Conservation (phyloP, 2,113 vertebrate species). For the Neofelis nebulosa region DNA sequence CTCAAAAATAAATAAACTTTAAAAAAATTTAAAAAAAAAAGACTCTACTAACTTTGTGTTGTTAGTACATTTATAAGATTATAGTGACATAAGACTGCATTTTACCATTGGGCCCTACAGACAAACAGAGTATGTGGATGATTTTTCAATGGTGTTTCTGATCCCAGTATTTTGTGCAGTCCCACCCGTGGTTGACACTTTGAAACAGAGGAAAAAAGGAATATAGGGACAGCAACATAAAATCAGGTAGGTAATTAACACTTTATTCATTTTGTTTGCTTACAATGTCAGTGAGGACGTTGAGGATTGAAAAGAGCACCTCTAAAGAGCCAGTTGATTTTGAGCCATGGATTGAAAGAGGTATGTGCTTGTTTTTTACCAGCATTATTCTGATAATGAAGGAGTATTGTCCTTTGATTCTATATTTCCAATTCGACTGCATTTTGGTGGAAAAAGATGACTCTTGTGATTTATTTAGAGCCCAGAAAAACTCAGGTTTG, state of each 20-base stretch:
- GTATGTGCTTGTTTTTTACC: constrained; percentile 81
- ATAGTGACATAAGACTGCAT: not conserved
- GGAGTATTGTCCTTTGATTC: not conserved
- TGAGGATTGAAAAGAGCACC: constrained; percentile 92
- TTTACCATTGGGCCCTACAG: not conserved
- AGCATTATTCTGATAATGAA: not conserved
- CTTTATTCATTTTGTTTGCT: constrained; percentile 13
- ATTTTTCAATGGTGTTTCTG: not conserved
- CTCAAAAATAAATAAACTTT: no score
- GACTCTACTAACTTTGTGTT: not conserved
- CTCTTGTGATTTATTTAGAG: not conserved
- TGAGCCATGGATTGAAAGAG: constrained; percentile 90
- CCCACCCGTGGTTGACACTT: not conserved
- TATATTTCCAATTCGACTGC: not conserved
- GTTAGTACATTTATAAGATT: not conserved
- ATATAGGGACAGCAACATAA: not conserved
- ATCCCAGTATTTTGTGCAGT: not conserved
- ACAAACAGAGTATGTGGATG: not conserved
- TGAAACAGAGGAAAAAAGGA: not conserved
- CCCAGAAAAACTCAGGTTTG: constrained; percentile 23
- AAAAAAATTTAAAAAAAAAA: not conserved
- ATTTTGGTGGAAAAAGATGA: constrained; percentile 31
- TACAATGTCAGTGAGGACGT: constrained; percentile 87
- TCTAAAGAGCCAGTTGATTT: constrained; percentile 90
- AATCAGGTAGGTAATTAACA: not conserved